phyloP scores from a whole-genome alignment of 2,113 vertebrate genomes.

The Stercorarius parasiticus region DNA sequence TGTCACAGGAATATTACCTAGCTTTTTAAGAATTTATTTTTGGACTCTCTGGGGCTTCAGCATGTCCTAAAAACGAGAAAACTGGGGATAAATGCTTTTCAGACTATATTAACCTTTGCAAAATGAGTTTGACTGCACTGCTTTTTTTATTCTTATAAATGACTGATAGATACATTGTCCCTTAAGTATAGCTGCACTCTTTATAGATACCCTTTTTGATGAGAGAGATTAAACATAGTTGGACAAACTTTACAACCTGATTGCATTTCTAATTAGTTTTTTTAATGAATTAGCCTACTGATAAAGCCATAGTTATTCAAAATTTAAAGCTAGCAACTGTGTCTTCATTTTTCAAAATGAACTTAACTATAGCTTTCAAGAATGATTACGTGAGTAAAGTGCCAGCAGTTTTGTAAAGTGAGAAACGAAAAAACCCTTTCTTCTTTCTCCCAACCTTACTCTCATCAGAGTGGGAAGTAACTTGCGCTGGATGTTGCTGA shows the following conservation, averaged over 20 bases:
- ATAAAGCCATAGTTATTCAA: not conserved
- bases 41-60: conserved; percentile 48
- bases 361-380: not conserved
- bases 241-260: conserved; percentile 55
- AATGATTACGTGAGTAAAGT: not conserved
- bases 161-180: conserved; percentile 42
- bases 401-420: not conserved
- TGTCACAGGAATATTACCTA: not conserved
- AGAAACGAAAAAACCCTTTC: not conserved
- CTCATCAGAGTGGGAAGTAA: not conserved
- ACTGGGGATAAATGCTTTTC: conserved; percentile 58
- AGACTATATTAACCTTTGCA: conserved; percentile 72
- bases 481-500: not conserved
- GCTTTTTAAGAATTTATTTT: conserved; percentile 8
- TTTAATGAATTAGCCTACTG: conserved; percentile 46
- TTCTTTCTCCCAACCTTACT: not conserved
- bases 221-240: conserved; percentile 51
- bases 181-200: conserved; percentile 37
- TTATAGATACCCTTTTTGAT: conserved; percentile 43
- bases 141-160: conserved; percentile 58
- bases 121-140: conserved; percentile 52
- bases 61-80: conserved; percentile 54
- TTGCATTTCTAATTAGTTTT: conserved; percentile 65
- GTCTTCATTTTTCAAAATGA: conserved; percentile 21
- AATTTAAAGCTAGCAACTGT: not conserved